Conservation (phyloP, 2,113 vertebrate genomes). For the Sander vitreus region DNA sequence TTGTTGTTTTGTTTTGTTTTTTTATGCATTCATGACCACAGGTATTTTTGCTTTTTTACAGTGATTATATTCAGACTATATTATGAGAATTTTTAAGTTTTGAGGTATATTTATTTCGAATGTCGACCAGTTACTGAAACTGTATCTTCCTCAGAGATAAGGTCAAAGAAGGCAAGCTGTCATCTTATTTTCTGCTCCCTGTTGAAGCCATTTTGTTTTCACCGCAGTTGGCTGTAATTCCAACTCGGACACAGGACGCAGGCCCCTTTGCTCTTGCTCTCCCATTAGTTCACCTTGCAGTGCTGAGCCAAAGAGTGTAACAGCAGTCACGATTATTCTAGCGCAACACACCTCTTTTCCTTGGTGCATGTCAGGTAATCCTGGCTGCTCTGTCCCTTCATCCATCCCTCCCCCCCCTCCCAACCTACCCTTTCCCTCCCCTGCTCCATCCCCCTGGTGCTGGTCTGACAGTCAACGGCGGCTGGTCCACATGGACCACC, state of each 20-base stretch:
- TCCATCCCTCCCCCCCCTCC: conserved; percentile 51
- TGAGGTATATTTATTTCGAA: conserved; percentile 6
- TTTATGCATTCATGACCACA: conserved; percentile 9
- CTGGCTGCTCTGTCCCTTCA: conserved; percentile 86
- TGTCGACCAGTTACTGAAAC: conserved; percentile 8
- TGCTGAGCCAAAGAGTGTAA: conserved; percentile 49
- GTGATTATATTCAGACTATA: conserved; percentile 5
- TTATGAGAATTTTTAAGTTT: conserved; percentile 11
- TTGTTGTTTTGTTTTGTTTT: no score
- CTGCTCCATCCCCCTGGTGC: conserved; percentile 46
- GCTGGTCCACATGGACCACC: conserved; percentile 98
- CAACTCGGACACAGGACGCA: conserved; percentile 56
- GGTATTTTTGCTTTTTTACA: conserved; percentile 24
- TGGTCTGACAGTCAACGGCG: conserved; percentile 91
- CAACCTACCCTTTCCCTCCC: conserved; percentile 51
- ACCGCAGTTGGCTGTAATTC: conserved; percentile 51
- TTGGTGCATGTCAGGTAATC: conserved; percentile 85
- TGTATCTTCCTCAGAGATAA: conserved; percentile 26
- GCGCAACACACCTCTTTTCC: conserved; percentile 58
- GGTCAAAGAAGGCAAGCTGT: conserved; percentile 37
- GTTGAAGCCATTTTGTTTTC: conserved; percentile 66
- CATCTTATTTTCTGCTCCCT: conserved; percentile 54
- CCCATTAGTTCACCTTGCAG: conserved; percentile 57
- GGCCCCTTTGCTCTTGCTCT: conserved; percentile 45
- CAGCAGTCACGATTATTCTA: conserved; percentile 67